Conservation (phyloP, 1,140 invertebrate species). For the Ooceraea biroi region DNA sequence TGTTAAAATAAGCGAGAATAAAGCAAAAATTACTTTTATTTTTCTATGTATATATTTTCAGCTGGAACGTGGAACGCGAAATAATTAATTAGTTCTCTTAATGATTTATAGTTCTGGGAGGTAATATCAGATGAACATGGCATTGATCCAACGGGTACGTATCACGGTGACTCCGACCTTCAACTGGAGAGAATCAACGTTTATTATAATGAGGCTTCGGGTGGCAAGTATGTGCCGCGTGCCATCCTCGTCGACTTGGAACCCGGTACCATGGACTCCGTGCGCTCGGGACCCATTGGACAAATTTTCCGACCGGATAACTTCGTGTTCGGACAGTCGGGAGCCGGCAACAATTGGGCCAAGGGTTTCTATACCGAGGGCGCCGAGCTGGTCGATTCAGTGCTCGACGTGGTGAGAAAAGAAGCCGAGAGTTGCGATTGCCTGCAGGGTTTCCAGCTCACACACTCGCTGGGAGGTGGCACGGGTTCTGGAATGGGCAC, state of each 20-base stretch:
- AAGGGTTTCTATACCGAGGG: conserved; percentile 98
- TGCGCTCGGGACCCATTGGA: conserved; percentile 94
- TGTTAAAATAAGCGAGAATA: not conserved
- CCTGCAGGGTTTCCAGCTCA: conserved; percentile 94
- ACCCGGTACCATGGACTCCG: conserved; percentile 96
- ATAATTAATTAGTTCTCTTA: conserved; percentile 2
- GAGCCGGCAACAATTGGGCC: conserved; percentile 93
- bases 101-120: conserved; percentile 91
- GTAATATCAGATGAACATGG: conserved; percentile 97
- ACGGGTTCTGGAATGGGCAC: conserved; percentile 94
- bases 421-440: conserved; percentile 96
- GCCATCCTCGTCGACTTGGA: conserved; percentile 95
- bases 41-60: not conserved
- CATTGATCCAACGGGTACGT: conserved; percentile 94
- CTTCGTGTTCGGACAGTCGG: conserved; percentile 93
- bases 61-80: not conserved
- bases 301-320: conserved; percentile 95
- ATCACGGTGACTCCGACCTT: conserved; percentile 94
- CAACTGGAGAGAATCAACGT: conserved; percentile 96
- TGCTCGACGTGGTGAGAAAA: conserved; percentile 94
- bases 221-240: conserved; percentile 96
- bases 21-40: conserved; percentile 18
- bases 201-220: conserved; percentile 96
- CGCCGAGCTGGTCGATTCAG: conserved; percentile 94
- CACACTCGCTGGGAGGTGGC: conserved; percentile 92